Conservation (phyloP, 2,888 invertebrate genomes). For the Torymus aiolomorphi region DNA sequence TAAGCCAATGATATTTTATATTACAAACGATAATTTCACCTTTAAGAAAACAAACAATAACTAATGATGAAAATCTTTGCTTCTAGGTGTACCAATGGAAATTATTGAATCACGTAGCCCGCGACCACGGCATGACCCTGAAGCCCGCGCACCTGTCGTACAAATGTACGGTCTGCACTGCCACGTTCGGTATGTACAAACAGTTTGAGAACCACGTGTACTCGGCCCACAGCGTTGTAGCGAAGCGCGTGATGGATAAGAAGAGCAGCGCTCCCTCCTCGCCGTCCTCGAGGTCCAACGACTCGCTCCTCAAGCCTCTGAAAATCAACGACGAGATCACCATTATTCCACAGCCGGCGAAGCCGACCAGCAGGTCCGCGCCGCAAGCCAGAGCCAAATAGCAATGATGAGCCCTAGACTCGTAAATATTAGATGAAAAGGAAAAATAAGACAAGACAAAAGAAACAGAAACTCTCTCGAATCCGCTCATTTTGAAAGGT, state of each 20-base stretch:
- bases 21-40: no score
- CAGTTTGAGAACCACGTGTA: conserved; percentile 96
- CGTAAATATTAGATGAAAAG: no score
- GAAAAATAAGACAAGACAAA: conserved; percentile 69
- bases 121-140: conserved; percentile 92
- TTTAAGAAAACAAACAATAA: not conserved
- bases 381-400: conserved; percentile 73
- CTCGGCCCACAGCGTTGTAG: conserved; percentile 93
- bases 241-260: conserved; percentile 90
- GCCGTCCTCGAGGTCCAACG: conserved; percentile 76
- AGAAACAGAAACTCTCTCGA: conserved; percentile 67
- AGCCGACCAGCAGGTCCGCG: conserved; percentile 72
- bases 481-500: conserved; percentile 51
- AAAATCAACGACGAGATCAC: conserved; percentile 94
- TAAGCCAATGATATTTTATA: conserved; percentile 74
- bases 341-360: conserved; percentile 89
- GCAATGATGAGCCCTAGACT: conserved; percentile 68
- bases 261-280: conserved; percentile 77
- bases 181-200: conserved; percentile 96
- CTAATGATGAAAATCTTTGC: conserved; percentile 62
- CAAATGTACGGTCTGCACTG: conserved; percentile 96
- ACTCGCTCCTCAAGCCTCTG: conserved; percentile 85
- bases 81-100: conserved; percentile 94
- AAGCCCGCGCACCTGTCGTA: conserved; percentile 95
- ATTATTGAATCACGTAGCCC: conserved; percentile 91